Conservation (phyloP, 2,113 vertebrate genomes). For the Triplophysa tibetana region DNA sequence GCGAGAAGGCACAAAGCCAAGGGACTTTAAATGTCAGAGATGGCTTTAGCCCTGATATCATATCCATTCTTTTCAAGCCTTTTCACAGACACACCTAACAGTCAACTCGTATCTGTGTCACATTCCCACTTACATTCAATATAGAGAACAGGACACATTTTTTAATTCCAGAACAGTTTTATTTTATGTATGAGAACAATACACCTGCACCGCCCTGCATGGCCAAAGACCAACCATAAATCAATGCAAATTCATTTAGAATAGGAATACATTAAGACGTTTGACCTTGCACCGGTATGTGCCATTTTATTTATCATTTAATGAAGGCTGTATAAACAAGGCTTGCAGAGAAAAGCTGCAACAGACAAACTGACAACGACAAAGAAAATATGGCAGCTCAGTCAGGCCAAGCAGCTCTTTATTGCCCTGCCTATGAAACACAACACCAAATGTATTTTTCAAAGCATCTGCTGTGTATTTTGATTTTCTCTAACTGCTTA, state of each 20-base stretch:
- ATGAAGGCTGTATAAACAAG: neutral
- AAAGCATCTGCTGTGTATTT: slow-evolving; percentile 1
- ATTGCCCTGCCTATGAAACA: neutral
- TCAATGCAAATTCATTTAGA: neutral
- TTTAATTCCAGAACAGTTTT: neutral
- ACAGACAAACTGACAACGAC: slow-evolving; percentile 33
- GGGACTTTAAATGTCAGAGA: slow-evolving; percentile 43
- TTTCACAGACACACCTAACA: neutral
- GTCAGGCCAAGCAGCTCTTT: slow-evolving; percentile 4
- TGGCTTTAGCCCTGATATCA: neutral
- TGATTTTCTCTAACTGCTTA: neutral
- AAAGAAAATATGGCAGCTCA: slow-evolving; percentile 46
- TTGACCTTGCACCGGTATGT: neutral
- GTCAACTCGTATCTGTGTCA: neutral
- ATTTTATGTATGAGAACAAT: neutral
- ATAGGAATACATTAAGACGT: neutral
- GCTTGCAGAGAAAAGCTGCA: too few species aligned
- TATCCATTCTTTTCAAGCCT: neutral
- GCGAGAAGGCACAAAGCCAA: neutral
- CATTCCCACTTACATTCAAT: neutral
- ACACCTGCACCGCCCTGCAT: neutral
- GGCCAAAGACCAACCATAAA: neutral
- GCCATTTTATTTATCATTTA: neutral
- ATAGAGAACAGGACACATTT: neutral
- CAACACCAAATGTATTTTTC: neutral